phyloP scores from a whole-genome alignment of 2,797 vertebrate genomes.

The Lepus townsendii region DNA sequence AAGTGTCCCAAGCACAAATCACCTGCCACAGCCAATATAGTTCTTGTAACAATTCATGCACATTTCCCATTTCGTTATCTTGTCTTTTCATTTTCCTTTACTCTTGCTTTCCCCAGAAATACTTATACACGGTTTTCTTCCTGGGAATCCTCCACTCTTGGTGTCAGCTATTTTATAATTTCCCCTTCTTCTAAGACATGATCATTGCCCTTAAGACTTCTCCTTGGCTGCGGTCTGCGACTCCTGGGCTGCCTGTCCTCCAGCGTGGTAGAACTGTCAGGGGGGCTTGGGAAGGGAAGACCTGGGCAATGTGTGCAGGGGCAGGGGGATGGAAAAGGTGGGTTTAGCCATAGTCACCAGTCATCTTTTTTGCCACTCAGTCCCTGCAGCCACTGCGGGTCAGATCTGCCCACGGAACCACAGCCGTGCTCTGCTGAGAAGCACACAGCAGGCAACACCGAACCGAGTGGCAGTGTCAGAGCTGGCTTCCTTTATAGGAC shows the following conservation, averaged over 20 bases:
- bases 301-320: rapidly evolving
- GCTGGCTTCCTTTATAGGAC: neutral
- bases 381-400: no score
- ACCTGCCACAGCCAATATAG: neutral
- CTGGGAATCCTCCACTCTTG: neutral
- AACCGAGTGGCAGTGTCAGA: no score
- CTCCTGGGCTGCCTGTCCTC: neutral
- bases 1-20: neutral
- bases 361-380: neutral
- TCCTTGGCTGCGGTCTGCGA: neutral
- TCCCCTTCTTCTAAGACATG: neutral
- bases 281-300: neutral
- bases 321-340: neutral
- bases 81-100: neutral
- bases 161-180: neutral
- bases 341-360: neutral
- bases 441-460: neutral
- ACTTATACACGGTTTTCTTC: neutral
- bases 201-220: neutral
- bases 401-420: neutral
- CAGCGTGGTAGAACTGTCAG: neutral
- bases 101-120: neutral
- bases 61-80: neutral
- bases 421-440: neutral
- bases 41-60: neutral